These are phyloP conservation scores for Steinernema feltiae DNA, from an alignment of 1,140 invertebrate species.

Conservation along the genomic window DNA sequence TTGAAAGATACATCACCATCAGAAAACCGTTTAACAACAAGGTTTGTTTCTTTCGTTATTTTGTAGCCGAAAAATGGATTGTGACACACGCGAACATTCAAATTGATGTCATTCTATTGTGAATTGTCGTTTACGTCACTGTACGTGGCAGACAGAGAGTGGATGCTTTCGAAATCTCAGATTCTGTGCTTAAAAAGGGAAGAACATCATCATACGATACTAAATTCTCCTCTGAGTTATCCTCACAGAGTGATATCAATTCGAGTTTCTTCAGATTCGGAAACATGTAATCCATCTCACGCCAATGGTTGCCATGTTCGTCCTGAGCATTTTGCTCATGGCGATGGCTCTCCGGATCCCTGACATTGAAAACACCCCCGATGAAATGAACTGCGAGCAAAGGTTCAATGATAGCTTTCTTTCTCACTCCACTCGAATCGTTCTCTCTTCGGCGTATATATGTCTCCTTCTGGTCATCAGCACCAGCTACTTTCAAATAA, in stretches of 20 bases:
- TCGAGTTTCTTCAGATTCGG: slow-evolving; percentile 42
- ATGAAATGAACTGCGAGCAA: slow-evolving; percentile 37
- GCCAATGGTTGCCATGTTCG: slow-evolving; percentile 43
- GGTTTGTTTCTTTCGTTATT: slow-evolving; percentile 25
- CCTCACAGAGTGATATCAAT: no score
- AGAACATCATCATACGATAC: no score
- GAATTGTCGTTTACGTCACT: no score
- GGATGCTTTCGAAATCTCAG: no score
- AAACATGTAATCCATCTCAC: slow-evolving; percentile 44
- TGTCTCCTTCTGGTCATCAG: slow-evolving; percentile 36
- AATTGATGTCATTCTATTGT: no score
- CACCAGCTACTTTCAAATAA: slow-evolving; percentile 51
- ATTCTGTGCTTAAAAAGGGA: no score
- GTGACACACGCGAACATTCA: no score
- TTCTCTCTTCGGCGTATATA: slow-evolving; percentile 37
- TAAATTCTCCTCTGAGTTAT: no score
- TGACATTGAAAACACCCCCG: slow-evolving; percentile 33
- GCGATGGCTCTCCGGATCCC: slow-evolving; percentile 38
- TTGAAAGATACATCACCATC: slow-evolving; percentile 52
- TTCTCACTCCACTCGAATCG: slow-evolving; percentile 6
- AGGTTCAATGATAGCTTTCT: slow-evolving; percentile 22
- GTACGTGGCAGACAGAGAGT: no score
- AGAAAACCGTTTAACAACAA: slow-evolving; percentile 51
- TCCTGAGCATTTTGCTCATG: slow-evolving; percentile 32
- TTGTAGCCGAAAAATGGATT: no score